Evolutionary conservation across 2,113 vertebrate species (phyloP), one percentile per base, ranked within the genome.

Genomic region (Colaptes auratus): DNA sequence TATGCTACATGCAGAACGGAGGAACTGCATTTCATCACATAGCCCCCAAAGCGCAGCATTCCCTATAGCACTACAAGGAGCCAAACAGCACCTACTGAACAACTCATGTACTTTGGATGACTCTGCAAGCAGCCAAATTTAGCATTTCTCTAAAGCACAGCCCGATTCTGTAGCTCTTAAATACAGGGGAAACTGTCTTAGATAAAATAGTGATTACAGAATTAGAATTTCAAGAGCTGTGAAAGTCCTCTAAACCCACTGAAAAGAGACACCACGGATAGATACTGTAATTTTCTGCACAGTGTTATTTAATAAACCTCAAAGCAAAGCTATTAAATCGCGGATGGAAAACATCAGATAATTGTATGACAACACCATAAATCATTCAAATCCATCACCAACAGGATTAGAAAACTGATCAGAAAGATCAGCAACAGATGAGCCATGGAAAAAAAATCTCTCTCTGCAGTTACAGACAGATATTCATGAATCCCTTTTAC

Each of bases 51-150:
- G 24, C 20, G 3, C 19, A 5, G 52, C 42, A 21, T 21, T 72
- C 67, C 33, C 24, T 69, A 24, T 0, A 63, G 61, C 60, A 27
- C 73, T 65, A 21, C 24, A 35, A 69, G 63, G 72, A 96, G 69
- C 73, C 80, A 86, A 73, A 78, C 19, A 84, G 67, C 74, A 92
- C 46, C 63, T 71, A 75, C 65, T 39, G 76, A 93, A 76, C n/a
- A 78, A 88, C 67, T 48, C 55, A 6, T 66, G 71, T 76, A 56
- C 77, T 86, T 36, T 21, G 56, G 72, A 70, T 87, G 74, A 80
- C 80, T 84, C 91, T 86, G 56, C 60, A 85, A 78, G 65, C 78
- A 92, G 87, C 44, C 85, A 89, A 79, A 88, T 95, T 83, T 88
- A 89, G 63, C 23, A 50, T 19, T 88, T 78, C 64, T 73, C 84